A percentile compares a stretch with the other conserved stretches of the same genome.
Conservation (phyloP, 2,113 vertebrate species). For the Terrapene triunguis region DNA sequence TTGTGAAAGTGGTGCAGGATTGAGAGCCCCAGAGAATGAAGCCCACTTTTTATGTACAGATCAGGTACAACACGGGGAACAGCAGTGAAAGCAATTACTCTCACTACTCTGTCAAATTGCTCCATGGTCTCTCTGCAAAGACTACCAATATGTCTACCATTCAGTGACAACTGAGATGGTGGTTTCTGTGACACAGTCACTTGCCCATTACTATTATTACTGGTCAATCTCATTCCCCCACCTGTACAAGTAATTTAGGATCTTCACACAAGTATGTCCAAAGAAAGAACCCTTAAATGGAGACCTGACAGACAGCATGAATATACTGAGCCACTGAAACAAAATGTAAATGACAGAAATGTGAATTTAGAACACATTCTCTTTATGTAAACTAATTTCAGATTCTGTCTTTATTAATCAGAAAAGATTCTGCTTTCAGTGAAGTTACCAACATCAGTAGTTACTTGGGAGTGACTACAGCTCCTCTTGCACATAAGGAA, state of each 20-base stretch:
- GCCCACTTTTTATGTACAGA: neutral
- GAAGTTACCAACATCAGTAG: neutral
- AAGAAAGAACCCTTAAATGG: neutral
- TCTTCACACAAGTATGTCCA: neutral
- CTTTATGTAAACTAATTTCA: neutral
- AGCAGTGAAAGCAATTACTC: neutral
- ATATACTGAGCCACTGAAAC: neutral
- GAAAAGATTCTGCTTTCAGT: neutral
- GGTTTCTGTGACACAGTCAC: neutral
- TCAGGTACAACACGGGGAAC: neutral
- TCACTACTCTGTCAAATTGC: neutral
- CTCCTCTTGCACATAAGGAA: neutral
- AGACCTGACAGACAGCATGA: neutral
- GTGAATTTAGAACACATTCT: neutral
- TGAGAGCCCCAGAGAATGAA: neutral
- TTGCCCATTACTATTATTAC: neutral
- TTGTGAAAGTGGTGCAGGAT: neutral
- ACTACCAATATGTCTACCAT: neutral
- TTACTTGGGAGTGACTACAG: neutral
- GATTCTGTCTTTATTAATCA: neutral
- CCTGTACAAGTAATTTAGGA: neutral
- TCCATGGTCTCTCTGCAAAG: neutral
- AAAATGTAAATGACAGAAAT: neutral
- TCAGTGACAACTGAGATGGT: neutral
- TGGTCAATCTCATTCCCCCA: neutral